Evolutionary conservation across 1,140 invertebrate species (phyloP), one percentile per base, ranked within the genome.

Genomic region (Pteromalus puparum): DNA sequence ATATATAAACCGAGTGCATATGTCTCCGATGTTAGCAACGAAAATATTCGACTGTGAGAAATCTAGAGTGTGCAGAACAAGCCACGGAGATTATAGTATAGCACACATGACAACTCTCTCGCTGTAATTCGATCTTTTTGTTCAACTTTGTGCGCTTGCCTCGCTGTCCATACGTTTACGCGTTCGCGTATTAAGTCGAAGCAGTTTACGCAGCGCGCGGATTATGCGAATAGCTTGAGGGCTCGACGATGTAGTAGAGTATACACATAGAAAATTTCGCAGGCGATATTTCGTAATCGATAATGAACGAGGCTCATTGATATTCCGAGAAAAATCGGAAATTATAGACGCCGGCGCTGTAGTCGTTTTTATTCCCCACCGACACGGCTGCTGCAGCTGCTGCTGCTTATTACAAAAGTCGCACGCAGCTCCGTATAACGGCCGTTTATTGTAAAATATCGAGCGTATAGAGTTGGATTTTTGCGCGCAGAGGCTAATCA

Each of bases 291-390:
- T 76, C 48, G 73, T 67, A 82, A 82, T 82, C 72, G 73, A 82
- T 76, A 82, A 82, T 46, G 73, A 75, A 75, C n/a, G 72, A 77
- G 74, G 15, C 81, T 77, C 34, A 83, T 83, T 83, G 65, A 68
- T 77, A 77, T 77, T 77, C 81, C 15, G 24, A 74, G 34, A 83
- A 83, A 83, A 83, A 83, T 77, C 24, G 18, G 42, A 83, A 83
- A 83, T 83, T 83, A 73, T 61, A 77, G 53, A 82, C n/a, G 21
- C 10, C 24, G 65, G n/a, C 81, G 73, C 81, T 48, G 65, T 2
- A 3, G 68, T 15, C 12, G 24, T 70, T 70, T 70, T 15, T 30
- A 12, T 70, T 3, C 13, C 68, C 13, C 28, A n/a, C 28, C 68
- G 68, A 34, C 30, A 34, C 10, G 15, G 24, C 5, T 26, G 5